phyloP scores from a whole-genome alignment of 2,888 invertebrate genomes.

The Clepsis dumicolana region DNA sequence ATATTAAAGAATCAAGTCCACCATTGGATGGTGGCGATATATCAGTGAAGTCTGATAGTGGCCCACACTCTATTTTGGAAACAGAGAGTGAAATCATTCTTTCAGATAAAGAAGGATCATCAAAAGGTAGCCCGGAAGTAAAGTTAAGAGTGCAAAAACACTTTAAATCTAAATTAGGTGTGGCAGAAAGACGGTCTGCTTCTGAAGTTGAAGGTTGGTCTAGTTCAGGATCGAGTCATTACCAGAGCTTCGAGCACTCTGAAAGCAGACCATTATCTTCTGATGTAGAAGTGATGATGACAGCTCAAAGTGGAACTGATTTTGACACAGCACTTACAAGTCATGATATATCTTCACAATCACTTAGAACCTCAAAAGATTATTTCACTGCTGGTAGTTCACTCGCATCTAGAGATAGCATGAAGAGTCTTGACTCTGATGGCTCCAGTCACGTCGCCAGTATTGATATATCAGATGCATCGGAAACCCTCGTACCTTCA shows the following conservation, averaged over 20 bases:
- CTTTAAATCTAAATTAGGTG: constrained; percentile 77
- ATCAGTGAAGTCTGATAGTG: constrained; percentile 80
- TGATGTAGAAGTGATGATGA: constrained; percentile 93
- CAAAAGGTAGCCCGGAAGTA: constrained; percentile 79
- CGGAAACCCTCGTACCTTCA: constrained; percentile 97
- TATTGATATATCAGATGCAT: constrained; percentile 95
- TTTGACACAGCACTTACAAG: constrained; percentile 95
- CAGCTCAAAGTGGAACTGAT: constrained; percentile 92
- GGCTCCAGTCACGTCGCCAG: constrained; percentile 96
- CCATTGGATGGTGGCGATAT: constrained; percentile 74
- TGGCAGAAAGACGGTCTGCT: constrained; percentile 90
- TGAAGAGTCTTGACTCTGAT: constrained; percentile 95
- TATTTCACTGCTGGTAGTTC: constrained; percentile 95
- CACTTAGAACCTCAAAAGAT: constrained; percentile 92
- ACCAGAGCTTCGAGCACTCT: constrained; percentile 94
- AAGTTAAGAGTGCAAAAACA: constrained; percentile 78
- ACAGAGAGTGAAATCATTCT: constrained; percentile 79
- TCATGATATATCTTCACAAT: constrained; percentile 90
- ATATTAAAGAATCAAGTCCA: constrained; percentile 75
- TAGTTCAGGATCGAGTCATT: constrained; percentile 95
- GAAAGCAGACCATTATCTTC: constrained; percentile 94
- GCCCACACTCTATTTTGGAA: constrained; percentile 82
- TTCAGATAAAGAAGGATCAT: constrained; percentile 79
- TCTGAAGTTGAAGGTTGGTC: constrained; percentile 93
- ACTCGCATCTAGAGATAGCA: constrained; percentile 95